phyloP scores from a whole-genome alignment of 2,113 vertebrate species.

The Gymnogyps californianus region DNA sequence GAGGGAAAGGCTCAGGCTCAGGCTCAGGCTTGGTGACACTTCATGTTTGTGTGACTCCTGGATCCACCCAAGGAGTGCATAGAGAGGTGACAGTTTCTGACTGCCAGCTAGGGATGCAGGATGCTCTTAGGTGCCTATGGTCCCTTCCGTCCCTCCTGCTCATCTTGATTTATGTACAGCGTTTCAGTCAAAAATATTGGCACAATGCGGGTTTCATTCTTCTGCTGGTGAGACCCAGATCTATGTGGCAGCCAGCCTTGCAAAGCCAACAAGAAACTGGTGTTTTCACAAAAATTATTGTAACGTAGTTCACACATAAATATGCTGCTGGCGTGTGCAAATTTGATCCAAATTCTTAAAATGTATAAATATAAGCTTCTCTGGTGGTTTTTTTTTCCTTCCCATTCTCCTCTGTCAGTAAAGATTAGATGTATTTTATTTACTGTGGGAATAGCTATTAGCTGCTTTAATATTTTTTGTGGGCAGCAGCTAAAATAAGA shows the following conservation, averaged over 20 bases:
- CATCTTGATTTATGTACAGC: neutral
- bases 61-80: neutral
- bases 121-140: neutral
- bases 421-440: neutral
- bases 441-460: conserved; percentile 17
- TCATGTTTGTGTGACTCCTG: neutral
- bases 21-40: neutral
- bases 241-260: neutral
- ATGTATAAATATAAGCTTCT: neutral
- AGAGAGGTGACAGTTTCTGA: neutral
- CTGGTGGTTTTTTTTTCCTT: neutral
- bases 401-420: neutral
- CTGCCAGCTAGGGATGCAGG: neutral
- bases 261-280: neutral
- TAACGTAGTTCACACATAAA: neutral
- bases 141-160: neutral
- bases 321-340: neutral
- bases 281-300: neutral
- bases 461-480: neutral
- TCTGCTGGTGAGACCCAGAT: neutral
- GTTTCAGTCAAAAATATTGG: neutral
- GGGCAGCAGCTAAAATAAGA: conserved; percentile 3
- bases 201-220: neutral
- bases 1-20: neutral
- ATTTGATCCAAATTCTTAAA: neutral